These are phyloP conservation scores for Allobates femoralis DNA, from an alignment of 2,797 vertebrate genomes.

Conservation along the genomic window DNA sequence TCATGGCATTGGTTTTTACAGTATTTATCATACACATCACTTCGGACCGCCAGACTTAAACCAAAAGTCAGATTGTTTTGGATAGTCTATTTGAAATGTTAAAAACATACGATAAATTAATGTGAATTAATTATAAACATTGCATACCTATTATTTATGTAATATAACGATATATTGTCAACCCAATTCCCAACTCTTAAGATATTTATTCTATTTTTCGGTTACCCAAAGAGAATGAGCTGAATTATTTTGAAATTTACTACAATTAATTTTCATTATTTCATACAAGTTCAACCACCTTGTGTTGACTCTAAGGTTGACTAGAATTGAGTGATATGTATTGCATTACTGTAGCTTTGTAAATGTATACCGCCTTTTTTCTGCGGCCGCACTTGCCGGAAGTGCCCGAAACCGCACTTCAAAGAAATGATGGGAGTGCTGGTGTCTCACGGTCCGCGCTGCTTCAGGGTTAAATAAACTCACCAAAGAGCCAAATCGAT, in stretches of 20 bases:
- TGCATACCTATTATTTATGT: background rate
- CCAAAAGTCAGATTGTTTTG: background rate
- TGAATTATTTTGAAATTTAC: no score
- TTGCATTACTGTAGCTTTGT: no score
- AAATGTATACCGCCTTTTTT: no score
- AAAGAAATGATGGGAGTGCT: no score
- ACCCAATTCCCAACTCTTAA: background rate
- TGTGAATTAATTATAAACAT: background rate
- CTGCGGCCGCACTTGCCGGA: no score
- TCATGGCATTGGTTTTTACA: background rate
- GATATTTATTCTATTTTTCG: background rate
- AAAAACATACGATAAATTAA: background rate
- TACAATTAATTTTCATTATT: background rate
- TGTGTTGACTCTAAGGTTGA: background rate
- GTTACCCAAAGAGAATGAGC: background rate
- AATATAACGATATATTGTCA: background rate
- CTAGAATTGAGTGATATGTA: background rate
- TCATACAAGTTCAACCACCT: background rate
- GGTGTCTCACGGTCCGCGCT: no score
- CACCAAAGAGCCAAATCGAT: no score
- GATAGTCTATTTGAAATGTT: background rate
- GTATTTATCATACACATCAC: background rate
- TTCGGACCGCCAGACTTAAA: background rate
- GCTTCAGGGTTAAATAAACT: no score
- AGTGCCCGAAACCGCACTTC: no score